These are phyloP conservation scores for Sparus aurata DNA, from an alignment of 2,797 vertebrate species.

Conservation along the genomic window DNA sequence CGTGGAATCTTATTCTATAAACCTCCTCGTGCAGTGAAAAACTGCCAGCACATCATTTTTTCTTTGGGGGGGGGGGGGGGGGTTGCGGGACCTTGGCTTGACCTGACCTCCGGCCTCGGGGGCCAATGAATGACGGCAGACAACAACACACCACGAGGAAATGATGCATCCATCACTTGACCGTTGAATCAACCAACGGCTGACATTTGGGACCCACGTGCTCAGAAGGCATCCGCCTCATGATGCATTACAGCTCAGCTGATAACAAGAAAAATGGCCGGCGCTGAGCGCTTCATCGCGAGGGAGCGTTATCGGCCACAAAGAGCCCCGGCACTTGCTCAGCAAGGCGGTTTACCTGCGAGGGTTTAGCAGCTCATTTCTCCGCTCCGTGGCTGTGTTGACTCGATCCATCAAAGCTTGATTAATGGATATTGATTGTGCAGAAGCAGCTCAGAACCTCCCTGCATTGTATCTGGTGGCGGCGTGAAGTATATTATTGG, in stretches of 20 bases:
- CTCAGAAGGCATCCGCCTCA: slow-evolving; percentile 34
- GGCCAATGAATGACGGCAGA: slow-evolving; percentile 50
- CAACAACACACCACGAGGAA: slow-evolving; percentile 70
- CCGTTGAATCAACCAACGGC: slow-evolving; percentile 47
- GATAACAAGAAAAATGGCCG: slow-evolving; percentile 57
- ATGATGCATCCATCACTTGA: slow-evolving; percentile 73
- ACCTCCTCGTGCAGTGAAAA: slow-evolving; percentile 11
- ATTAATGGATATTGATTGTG: slow-evolving; percentile 50
- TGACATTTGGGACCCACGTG: slow-evolving; percentile 57
- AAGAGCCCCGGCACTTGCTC: slow-evolving; percentile 10
- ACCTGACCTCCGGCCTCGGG: slow-evolving; percentile 68
- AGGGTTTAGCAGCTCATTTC: slow-evolving; percentile 10
- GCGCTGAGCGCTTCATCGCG: slow-evolving; percentile 49
- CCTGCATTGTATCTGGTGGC: neutral
- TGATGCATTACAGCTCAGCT: slow-evolving; percentile 55
- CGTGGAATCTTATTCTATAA: slow-evolving; percentile 11
- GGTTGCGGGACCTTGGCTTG: slow-evolving; percentile 33
- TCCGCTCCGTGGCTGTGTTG: neutral
- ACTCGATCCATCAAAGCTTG: slow-evolving; percentile 32
- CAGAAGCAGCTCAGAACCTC: slow-evolving; percentile 9
- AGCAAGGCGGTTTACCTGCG: slow-evolving; percentile 3
- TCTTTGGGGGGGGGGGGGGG: slow-evolving; percentile 4
- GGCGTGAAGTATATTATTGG: slow-evolving; percentile 13
- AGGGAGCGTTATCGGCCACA: slow-evolving; percentile 28
- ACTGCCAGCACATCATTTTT: slow-evolving; percentile 48